Evolutionary conservation across 2,113 vertebrate species (phyloP), one percentile per base, ranked within the genome.

Genomic region (Rhabdornis inornatus): DNA sequence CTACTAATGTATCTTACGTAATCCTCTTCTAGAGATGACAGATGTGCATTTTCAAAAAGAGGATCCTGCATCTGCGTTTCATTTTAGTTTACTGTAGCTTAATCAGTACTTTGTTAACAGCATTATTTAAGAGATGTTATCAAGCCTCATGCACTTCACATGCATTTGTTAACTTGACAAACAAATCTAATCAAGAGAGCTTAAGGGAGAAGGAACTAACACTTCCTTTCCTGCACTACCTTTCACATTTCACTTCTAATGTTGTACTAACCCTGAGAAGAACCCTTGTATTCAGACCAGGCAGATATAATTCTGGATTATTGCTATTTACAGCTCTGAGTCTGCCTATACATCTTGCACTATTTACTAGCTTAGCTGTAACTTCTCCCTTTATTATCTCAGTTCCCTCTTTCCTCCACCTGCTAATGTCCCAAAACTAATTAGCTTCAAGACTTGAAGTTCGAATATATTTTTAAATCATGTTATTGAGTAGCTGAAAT

Each of bases 1-100:
- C 37, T 77, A 87, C 76, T 93, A 91, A 91, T 65, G 44, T 37
- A 90, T 47, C 57, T 87, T 95, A 82, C 2, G 22, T 95, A 95
- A 95, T 74, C 50, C 60, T 91, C 86, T 96, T 80, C 89, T 76
- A 45, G 50, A 94, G 77, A 83, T 56, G 81, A 96, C 94, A 95
- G 93, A 94, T 93, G 92, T 92, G 80, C 81, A 80, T 79, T 95
- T 94, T 87, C 86, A 89, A 93, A 94, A 96, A 79, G 39, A 96
- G 61, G 65, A 91, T 94, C 65, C 77, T 66, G 45, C 94, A 89
- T 94, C 86, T 94, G 76, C 0, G 0, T 72, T 93, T 94, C 68
- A 90, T 84, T 94, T 95, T 65, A 64, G 37, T 95, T 87, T 94
- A 90, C 68, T 89, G 79, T 55, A 87, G 89, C 74, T 96, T 94